Conservation (phyloP, 2,113 vertebrate genomes). For the Chinchilla lanigera region DNA sequence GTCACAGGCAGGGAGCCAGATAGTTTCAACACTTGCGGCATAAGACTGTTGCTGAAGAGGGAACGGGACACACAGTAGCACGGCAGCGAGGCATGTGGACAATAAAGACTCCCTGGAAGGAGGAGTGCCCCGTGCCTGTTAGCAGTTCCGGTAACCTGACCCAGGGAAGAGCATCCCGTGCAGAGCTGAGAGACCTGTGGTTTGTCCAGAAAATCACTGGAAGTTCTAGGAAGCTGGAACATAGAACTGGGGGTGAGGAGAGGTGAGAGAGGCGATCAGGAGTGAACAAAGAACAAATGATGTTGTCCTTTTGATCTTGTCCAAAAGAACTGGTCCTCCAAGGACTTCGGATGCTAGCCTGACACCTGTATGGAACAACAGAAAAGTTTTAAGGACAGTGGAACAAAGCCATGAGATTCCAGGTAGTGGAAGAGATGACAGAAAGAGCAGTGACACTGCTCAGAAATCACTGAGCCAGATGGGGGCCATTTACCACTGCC, state of each 20-base stretch:
- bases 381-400: neutral
- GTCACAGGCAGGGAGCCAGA: neutral
- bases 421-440: neutral
- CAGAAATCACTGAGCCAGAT: neutral
- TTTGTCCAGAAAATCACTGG: neutral
- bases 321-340: neutral
- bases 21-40: neutral
- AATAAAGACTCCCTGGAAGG: neutral
- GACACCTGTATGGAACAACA: neutral
- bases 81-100: neutral
- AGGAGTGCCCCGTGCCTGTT: neutral
- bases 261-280: neutral
- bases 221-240: neutral
- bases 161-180: neutral
- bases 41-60: neutral
- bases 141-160: neutral
- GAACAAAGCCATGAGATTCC: neutral
- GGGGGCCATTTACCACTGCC: too few relatives aligned
- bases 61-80: neutral
- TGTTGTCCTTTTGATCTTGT: neutral
- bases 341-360: neutral
- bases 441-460: accelerated
- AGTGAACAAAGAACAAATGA: neutral
- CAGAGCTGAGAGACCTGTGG: neutral
- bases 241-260: neutral